Conservation (phyloP, 2,888 invertebrate species). For the Lingula anatina region DNA sequence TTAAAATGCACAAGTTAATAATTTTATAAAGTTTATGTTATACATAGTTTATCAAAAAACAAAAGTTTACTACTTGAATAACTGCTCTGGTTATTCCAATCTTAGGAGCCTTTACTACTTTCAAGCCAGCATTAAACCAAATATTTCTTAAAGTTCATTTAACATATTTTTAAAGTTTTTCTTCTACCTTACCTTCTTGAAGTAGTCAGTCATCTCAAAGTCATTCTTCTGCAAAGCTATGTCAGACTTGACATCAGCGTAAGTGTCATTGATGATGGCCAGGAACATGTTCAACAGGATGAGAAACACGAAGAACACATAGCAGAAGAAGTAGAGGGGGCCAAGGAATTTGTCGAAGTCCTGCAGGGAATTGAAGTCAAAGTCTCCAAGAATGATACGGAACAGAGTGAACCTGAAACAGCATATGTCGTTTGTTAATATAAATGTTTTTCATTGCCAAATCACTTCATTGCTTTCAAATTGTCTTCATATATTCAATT, state of each 20-base stretch:
- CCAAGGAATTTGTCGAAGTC: slow-evolving; percentile 62
- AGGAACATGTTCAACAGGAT: slow-evolving; percentile 69
- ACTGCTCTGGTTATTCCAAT: too few species aligned
- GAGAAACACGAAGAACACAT: slow-evolving; percentile 68
- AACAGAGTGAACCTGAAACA: slow-evolving; percentile 58
- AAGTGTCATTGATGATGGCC: slow-evolving; percentile 69
- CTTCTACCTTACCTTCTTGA: slow-evolving; percentile 40
- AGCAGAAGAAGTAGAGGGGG: slow-evolving; percentile 65
- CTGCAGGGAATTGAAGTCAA: slow-evolving; percentile 62
- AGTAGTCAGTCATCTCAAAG: slow-evolving; percentile 57
- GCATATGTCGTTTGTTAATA: neutral
- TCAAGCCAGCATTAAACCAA: too few species aligned
- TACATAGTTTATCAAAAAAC: neutral
- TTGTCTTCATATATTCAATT: neutral
- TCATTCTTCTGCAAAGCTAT: slow-evolving; percentile 52
- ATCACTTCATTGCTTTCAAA: neutral
- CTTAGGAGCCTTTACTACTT: too few species aligned
- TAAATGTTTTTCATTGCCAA: neutral
- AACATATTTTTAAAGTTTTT: too few species aligned
- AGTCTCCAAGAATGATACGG: slow-evolving; percentile 66
- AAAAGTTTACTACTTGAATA: too few species aligned
- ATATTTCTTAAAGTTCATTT: too few species aligned
- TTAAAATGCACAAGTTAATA: neutral
- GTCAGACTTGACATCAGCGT: slow-evolving; percentile 64
- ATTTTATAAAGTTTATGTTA: slow-evolving; percentile 3